These are phyloP conservation scores for Malurus melanocephalus DNA, from an alignment of 2,113 vertebrate species.

Conservation along the genomic window DNA sequence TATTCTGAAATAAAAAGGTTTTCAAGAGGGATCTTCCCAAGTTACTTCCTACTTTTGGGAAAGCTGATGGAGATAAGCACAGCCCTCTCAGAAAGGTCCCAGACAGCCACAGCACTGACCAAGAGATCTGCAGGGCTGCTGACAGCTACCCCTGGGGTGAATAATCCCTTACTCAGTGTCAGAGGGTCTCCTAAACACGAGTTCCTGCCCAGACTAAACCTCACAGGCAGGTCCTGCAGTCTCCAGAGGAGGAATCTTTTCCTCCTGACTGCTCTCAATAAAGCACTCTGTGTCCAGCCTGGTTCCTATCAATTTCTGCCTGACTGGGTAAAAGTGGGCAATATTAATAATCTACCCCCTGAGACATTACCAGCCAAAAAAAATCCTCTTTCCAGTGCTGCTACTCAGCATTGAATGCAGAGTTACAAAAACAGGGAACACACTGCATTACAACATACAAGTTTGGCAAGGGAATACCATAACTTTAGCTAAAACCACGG, in stretches of 20 bases:
- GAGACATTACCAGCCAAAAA: background rate
- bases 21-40: background rate
- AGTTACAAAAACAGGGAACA: background rate
- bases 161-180: background rate
- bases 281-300: background rate
- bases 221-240: background rate
- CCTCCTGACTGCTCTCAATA: background rate
- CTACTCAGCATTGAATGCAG: background rate
- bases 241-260: background rate
- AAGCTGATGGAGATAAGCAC: background rate
- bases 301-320: background rate
- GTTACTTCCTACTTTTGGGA: background rate
- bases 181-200: background rate
- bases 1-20: background rate
- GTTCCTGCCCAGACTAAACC: background rate
- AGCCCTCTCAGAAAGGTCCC: background rate
- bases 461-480: background rate
- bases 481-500: background rate
- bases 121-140: background rate
- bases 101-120: background rate
- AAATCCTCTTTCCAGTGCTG: background rate
- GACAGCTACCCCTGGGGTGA: background rate
- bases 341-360: background rate
- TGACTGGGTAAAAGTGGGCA: background rate
- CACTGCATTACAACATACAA: background rate